Percentiles rank a stretch among this genome's conserved stretches.
These are phyloP conservation scores for Hipparchia sbordonii DNA, from an alignment of 2,888 invertebrate species.

Conservation along the genomic window DNA sequence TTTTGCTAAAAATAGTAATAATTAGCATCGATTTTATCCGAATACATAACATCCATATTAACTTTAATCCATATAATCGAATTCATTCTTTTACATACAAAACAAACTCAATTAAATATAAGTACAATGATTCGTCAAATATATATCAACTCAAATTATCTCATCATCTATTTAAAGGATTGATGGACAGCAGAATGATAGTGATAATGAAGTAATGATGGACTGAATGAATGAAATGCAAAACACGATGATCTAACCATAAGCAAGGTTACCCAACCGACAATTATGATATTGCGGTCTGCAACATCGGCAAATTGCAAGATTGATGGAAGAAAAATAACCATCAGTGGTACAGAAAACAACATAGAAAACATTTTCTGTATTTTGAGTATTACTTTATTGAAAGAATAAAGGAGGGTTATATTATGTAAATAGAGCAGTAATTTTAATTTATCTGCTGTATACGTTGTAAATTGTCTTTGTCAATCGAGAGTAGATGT, in stretches of 20 bases:
- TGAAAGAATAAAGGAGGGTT: background rate
- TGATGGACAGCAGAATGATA: slow-evolving; percentile 54
- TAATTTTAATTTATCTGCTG: too few relatives aligned
- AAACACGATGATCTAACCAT: slow-evolving; percentile 60
- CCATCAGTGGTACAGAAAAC: slow-evolving; percentile 28
- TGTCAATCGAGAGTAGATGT: too few relatives aligned
- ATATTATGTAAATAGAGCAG: too few relatives aligned
- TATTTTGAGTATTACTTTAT: background rate
- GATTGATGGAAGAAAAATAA: slow-evolving; percentile 49
- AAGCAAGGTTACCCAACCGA: slow-evolving; percentile 59
- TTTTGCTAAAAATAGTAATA: too few relatives aligned
- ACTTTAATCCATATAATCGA: background rate
- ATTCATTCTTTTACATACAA: slow-evolving; percentile 1
- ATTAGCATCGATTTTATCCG: background rate
- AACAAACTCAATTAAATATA: slow-evolving; percentile 2
- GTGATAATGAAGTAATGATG: slow-evolving; percentile 55
- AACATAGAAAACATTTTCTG: slow-evolving; percentile 4
- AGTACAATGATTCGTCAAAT: slow-evolving; percentile 52
- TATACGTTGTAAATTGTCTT: too few relatives aligned
- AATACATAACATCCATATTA: background rate
- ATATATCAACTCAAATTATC: slow-evolving; percentile 50
- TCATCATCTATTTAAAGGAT: slow-evolving; percentile 57
- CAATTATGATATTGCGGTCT: slow-evolving; percentile 61
- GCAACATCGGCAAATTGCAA: slow-evolving; percentile 55
- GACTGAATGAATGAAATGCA: slow-evolving; percentile 53